Evolutionary conservation across 2,113 vertebrate genomes (phyloP), one percentile per base, ranked within the genome.

Genomic region (Archocentrus centrarchus): DNA sequence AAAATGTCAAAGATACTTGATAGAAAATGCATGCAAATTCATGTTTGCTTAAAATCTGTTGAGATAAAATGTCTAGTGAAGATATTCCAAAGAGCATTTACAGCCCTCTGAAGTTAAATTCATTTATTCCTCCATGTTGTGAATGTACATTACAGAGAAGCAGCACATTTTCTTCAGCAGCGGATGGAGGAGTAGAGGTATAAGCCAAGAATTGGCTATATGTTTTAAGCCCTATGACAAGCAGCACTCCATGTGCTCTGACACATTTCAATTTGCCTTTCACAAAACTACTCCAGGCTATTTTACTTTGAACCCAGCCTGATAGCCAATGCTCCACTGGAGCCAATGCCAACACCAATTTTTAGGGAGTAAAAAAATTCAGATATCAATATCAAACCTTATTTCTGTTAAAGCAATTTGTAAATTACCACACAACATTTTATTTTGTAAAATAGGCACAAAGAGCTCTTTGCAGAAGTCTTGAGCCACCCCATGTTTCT

Each of bases 11-110:
- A 77, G 58, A 59, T 80, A 44, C 5, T 83, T 66, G 62, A 88
- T 77, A 85, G 85, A 66, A 83, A 70, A 83, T 82, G 15, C 17
- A 3, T 78, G 75, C 77, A 82, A 58, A 86, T 79, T 63, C n/a
- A 44, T 11, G n/a, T 88, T 89, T 59, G 30, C 62, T 86, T 89
- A 80, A 89, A 88, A 75, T 84, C 85, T 78, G 68, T 68, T 20
- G n/a, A 61, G 77, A 86, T 83, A 75, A 44, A 70, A 60, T 18
- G 57, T 30, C 68, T 1, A 8, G 6, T 7, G 59, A 81, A 86
- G 85, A 79, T 79, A 75, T 86, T 79, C 62, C 22, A 81, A 83
- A 80, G 64, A 80, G 1, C 27, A 73, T 89, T 85, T 85, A 79
- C 59, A 79, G 82, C 63, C 60, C 64, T 85, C 60, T 6, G 59